Conservation (phyloP, 2,888 invertebrate genomes). For the Coleophora flavipennella region DNA sequence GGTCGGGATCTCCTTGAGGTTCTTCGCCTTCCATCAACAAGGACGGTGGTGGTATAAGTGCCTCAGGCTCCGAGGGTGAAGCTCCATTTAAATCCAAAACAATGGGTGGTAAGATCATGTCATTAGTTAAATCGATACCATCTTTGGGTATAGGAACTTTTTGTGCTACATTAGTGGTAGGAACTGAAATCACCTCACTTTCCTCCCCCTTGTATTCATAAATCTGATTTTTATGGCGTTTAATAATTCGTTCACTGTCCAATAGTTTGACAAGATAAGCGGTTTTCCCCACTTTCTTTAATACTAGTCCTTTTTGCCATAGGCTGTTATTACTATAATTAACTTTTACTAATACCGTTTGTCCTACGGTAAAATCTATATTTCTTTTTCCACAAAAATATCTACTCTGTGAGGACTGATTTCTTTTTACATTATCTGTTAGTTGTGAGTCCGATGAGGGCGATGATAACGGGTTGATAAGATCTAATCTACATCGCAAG, state of each 20-base stretch:
- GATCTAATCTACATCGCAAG: conserved; percentile 1
- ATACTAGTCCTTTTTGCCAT: neutral
- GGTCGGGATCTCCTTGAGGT: no score
- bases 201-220: neutral
- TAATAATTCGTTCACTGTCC: neutral
- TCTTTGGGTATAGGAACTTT: no score
- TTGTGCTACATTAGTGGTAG: no score
- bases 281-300: no score
- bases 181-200: neutral
- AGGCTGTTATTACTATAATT: neutral
- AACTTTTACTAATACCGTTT: neutral
- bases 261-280: neutral
- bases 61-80: no score
- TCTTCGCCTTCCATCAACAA: no score
- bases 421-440: neutral
- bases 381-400: neutral
- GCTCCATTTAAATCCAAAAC: no score
- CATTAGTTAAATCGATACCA: no score
- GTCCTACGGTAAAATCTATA: neutral
- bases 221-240: neutral
- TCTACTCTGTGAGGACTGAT: neutral
- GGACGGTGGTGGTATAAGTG: no score
- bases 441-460: neutral
- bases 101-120: no score
- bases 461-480: neutral